Percentiles rank a stretch among this genome's conserved stretches.
phyloP scores from a whole-genome alignment of 2,797 vertebrate species.

The Jordanella pulchra region DNA sequence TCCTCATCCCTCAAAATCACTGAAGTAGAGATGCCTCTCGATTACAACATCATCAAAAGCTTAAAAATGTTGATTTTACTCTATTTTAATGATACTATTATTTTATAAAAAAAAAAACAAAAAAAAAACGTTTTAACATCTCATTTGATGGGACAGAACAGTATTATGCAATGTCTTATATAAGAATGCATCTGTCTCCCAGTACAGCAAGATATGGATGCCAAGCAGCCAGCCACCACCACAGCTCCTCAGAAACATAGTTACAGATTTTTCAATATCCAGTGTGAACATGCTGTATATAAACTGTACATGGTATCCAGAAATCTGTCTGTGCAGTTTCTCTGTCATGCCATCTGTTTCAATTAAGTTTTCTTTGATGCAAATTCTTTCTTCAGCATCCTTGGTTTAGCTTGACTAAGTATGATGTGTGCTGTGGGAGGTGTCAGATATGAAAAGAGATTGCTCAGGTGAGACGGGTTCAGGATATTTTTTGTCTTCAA shows the following conservation, averaged over 20 bases:
- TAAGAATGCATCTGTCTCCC: constrained; percentile 82
- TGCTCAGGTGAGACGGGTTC: constrained; percentile 62
- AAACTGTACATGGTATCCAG: constrained; percentile 44
- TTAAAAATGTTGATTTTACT: background rate
- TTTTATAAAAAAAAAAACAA: constrained; percentile 19
- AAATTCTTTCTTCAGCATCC: constrained; percentile 36
- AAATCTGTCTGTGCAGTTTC: constrained; percentile 42
- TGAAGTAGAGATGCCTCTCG: background rate
- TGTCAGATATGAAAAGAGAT: constrained; percentile 64
- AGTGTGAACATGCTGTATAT: constrained; percentile 37
- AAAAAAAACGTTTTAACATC: constrained; percentile 45
- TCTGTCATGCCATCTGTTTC: constrained; percentile 58
- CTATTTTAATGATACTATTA: background rate
- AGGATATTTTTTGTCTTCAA: constrained; percentile 50
- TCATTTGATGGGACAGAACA: constrained; percentile 68
- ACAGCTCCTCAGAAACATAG: constrained; percentile 59
- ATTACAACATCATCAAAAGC: background rate
- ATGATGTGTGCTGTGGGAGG: constrained; percentile 40
- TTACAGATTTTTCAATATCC: constrained; percentile 54
- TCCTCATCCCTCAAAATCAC: constrained; percentile 21
- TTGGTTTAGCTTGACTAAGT: constrained; percentile 44
- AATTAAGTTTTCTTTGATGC: constrained; percentile 32
- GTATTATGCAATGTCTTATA: constrained; percentile 81
- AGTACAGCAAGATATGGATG: constrained; percentile 74
- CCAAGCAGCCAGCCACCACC: constrained; percentile 64